These are phyloP conservation scores for Patella ulyssiponensis DNA, from an alignment of 2,888 invertebrate species.

Conservation along the genomic window DNA sequence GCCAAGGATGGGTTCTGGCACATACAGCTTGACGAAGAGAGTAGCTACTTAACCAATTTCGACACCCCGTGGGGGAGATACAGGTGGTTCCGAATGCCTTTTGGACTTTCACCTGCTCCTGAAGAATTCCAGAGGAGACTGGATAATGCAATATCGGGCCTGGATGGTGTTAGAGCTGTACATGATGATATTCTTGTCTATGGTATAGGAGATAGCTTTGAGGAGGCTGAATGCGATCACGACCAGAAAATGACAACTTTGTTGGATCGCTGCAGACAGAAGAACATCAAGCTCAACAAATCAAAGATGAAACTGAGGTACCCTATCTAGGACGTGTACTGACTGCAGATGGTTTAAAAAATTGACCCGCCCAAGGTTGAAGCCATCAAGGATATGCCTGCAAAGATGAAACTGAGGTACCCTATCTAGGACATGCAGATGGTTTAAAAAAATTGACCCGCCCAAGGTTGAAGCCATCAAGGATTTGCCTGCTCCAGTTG, in stretches of 20 bases:
- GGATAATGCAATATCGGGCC: too few species aligned
- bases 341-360: slow-evolving; percentile 27
- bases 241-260: slow-evolving; percentile 27
- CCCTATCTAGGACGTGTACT: too few species aligned
- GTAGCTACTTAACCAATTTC: too few species aligned
- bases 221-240: slow-evolving; percentile 30
- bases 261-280: slow-evolving; percentile 25
- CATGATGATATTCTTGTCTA: slow-evolving; percentile 37
- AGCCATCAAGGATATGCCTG: slow-evolving; percentile 34
- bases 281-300: slow-evolving; percentile 31
- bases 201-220: slow-evolving; percentile 31
- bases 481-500: too few species aligned
- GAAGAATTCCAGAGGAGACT: too few species aligned
- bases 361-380: slow-evolving; percentile 32
- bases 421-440: slow-evolving; percentile 35
- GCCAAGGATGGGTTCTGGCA: too few species aligned
- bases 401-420: too few species aligned
- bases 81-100: too few species aligned
- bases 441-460: slow-evolving; percentile 30
- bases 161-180: slow-evolving; percentile 28
- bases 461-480: slow-evolving; percentile 17
- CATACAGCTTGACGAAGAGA: too few species aligned
- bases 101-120: too few species aligned
- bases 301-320: slow-evolving; percentile 34
- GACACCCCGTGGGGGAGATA: too few species aligned